Conservation (phyloP, 2,797 vertebrate species). For the Buphagus erythrorhynchus region DNA sequence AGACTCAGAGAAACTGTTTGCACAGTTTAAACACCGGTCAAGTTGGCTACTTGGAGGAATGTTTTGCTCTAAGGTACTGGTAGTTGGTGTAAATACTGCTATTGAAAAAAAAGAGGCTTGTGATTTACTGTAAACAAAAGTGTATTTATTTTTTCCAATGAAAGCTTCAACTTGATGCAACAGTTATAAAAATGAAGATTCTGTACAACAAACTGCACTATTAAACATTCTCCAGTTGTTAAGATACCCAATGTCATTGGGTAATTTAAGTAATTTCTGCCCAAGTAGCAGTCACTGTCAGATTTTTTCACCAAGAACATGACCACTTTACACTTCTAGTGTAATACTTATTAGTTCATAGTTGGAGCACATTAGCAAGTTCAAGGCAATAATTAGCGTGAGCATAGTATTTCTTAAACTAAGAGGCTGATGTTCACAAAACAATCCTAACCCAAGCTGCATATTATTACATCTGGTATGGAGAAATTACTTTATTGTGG, state of each 20-base stretch:
- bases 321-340: neutral
- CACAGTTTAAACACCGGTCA: neutral
- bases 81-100: neutral
- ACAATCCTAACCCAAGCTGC: neutral
- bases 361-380: neutral
- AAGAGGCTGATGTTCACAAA: slow-evolving; percentile 2
- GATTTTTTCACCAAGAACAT: neutral
- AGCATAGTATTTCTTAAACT: neutral
- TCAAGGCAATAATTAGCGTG: neutral
- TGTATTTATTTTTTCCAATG: neutral
- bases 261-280: neutral
- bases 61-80: neutral
- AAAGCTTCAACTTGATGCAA: slow-evolving; percentile 14
- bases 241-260: neutral
- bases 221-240: neutral
- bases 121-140: slow-evolving; percentile 51
- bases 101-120: neutral
- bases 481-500: neutral
- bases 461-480: neutral
- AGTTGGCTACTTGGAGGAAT: neutral
- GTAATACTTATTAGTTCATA: neutral
- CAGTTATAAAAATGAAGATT: slow-evolving; percentile 13
- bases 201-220: slow-evolving; percentile 16
- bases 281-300: neutral
- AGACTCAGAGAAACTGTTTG: neutral